Base-by-base conservation (phyloP, 64 coral and sea anemone species). In the Trachythela sp. region DNA sequence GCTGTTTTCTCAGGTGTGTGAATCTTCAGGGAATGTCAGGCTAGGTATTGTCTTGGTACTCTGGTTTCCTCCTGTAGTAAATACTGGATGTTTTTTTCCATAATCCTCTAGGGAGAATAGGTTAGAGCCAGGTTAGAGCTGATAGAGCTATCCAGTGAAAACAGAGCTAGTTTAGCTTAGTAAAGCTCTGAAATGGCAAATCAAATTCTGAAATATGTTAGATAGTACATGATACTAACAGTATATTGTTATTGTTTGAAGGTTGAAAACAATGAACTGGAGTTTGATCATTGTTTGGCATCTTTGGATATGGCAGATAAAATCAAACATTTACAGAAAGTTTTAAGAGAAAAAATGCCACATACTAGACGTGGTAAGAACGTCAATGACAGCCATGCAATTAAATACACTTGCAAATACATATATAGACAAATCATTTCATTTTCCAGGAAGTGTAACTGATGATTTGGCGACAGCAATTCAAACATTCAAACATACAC, bases 1-100 rank as follows among this genome's bases (percentile, higher is more conserved):
- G 5, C 72, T 97, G n/a, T 90, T 97, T 88, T 40, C 92, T 40
- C 85, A 97, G 90, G 95, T 97, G 0, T 13, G 75, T 10, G 0
- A 37, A 8, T 13, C 68, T 13, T 72, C 68, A 72, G 26, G 13
- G 68, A 72, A 35, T 72, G 24, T 14, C 9, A n/a, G n/a, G n/a
- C n/a, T n/a, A n/a, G n/a, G n/a, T n/a, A n/a, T n/a, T n/a, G n/a
- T n/a, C n/a, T n/a, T n/a, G n/a, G n/a, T n/a, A n/a, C n/a, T n/a
- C n/a, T n/a, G n/a, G n/a, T n/a, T n/a, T n/a, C n/a, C n/a, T n/a
- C n/a, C n/a, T n/a, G n/a, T n/a, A n/a, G n/a, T n/a, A n/a, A n/a
- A n/a, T n/a, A n/a, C n/a, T n/a, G n/a, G n/a, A n/a, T n/a, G n/a
- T n/a, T n/a, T n/a, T n/a, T n/a, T n/a, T n/a, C n/a, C n/a, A n/a